Conservation (phyloP, 2,888 invertebrate species). For the Himalopsyche japonica region DNA sequence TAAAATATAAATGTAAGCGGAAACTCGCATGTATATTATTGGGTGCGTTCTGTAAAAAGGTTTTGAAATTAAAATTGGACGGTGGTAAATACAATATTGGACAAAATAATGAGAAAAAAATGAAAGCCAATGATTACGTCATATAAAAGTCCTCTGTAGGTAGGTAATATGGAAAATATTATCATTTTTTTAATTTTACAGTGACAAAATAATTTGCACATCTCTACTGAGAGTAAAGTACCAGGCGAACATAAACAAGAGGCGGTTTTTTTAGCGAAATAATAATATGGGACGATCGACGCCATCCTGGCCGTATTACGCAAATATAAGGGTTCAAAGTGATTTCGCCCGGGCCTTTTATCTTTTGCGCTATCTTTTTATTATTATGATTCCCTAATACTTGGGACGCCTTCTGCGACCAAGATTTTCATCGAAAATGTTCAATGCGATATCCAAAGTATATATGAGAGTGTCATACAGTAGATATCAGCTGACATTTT, state of each 20-base stretch:
- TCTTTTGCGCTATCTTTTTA: not conserved
- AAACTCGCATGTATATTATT: too few species aligned
- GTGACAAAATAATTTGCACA: not conserved
- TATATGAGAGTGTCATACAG: too few species aligned
- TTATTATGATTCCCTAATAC: not conserved
- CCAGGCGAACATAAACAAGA: not conserved
- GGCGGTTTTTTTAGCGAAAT: not conserved
- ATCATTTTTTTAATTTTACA: not conserved
- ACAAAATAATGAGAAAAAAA: too few species aligned
- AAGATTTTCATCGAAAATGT: not conserved
- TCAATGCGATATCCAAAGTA: not conserved
- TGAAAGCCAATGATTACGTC: too few species aligned
- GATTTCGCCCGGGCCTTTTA: not conserved
- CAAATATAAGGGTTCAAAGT: not conserved
- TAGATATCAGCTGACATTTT: too few species aligned
- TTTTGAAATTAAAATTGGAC: too few species aligned
- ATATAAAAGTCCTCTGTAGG: too few species aligned
- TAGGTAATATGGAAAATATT: not conserved
- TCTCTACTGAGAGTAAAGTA: not conserved
- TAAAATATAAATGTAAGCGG: too few species aligned
- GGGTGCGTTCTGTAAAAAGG: too few species aligned
- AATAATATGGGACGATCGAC: not conserved
- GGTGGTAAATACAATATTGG: too few species aligned
- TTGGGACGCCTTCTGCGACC: not conserved
- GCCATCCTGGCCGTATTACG: not conserved